Base-by-base conservation (phyloP, 2,113 vertebrate genomes). In the Peromyscus leucopus region DNA sequence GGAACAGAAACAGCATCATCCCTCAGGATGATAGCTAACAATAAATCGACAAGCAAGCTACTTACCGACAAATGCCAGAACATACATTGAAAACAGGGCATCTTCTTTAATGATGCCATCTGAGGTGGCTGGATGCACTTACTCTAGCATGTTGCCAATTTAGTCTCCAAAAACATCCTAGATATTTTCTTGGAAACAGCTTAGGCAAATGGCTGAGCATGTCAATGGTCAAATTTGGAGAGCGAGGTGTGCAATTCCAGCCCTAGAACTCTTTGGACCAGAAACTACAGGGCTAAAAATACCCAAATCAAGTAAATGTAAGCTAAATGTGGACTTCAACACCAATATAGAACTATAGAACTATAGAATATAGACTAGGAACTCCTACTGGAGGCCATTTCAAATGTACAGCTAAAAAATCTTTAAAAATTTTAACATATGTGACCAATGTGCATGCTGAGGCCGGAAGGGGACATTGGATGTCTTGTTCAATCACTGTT, bases 101-200 rank as follows among this genome's bases (percentile, higher is more conserved):
- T 24, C 67, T 21, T 95, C 89, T 59, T 80, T 75, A 51, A 33
- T 4, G 36, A 48, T 6, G 16, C 48, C 28, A 9, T 57, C 72
- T 36, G 24, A 93, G 24, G 33, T 0, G 11, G 48, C 33, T 5
- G 0, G 22, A 33, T 8, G 19, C 5, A 2, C 36, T 51, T 33
- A 42, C 5, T 48, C 33, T 72, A 28, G 36, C 36, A 39, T 0
- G 9, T 16, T 63, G 51, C 36, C 78, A 61, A 67, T n/a, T 85
- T 7, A 26, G 51, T 92, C 48, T 69, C 86, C 57, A 84, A 90
- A 86, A 61, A 19, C n/a, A 93, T 16, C 86, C 88, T 72, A 39
- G 72, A 24, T 12, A 80, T 90, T 61, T 51, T 89, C 33, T 59
- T 92, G 39, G 91, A 86, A 91, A 75, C n/a, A 89, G 42, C 76